phyloP scores from a whole-genome alignment of 2,113 vertebrate genomes.

The Sterna hirundo region DNA sequence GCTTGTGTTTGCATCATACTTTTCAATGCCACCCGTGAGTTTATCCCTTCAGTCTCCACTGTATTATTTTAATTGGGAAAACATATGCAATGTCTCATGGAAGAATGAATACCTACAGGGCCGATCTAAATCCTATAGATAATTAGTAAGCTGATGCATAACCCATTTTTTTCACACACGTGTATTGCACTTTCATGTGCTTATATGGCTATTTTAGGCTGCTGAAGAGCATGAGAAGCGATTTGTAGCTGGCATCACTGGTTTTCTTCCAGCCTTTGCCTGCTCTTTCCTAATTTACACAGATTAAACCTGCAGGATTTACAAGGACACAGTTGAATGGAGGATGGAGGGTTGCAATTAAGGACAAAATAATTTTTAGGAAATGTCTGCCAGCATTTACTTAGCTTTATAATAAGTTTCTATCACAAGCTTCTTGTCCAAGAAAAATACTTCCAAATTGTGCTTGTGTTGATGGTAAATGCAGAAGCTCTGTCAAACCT shows the following conservation, averaged over 20 bases:
- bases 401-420: not conserved
- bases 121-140: not conserved
- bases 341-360: not conserved
- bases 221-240: not conserved
- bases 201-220: not conserved
- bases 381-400: not conserved
- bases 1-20: not conserved
- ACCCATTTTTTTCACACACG: not conserved
- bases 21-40: constrained; percentile 8
- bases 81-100: constrained; percentile 19
- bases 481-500: not conserved
- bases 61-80: constrained; percentile 55
- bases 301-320: not conserved
- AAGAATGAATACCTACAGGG: constrained; percentile 18
- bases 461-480: not conserved
- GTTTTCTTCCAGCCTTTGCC: not conserved
- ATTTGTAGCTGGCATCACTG: not conserved
- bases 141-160: not conserved
- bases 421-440: not conserved
- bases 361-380: not conserved
- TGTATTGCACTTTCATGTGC: not conserved
- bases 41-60: constrained; percentile 13
- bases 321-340: not conserved
- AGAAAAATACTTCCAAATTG: not conserved
- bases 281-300: not conserved